Conservation (phyloP, 2,888 invertebrate genomes). For the Tupiocoris notatus region DNA sequence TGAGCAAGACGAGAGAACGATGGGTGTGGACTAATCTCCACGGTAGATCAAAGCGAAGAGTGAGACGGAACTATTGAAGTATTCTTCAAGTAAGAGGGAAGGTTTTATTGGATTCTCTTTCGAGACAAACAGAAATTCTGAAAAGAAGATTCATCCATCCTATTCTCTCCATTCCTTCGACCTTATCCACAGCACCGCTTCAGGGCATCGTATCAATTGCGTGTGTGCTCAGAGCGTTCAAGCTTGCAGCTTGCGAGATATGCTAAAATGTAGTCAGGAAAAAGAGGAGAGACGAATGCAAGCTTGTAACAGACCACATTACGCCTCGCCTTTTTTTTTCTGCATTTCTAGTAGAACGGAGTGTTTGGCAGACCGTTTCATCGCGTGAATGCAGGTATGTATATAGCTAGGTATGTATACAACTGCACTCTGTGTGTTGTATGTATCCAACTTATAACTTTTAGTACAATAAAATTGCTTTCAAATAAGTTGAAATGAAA, state of each 20-base stretch:
- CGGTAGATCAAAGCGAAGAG: slow-evolving; percentile 26
- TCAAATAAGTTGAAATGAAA: too few relatives aligned
- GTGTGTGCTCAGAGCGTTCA: not conserved
- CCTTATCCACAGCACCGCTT: not conserved
- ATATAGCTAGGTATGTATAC: too few relatives aligned
- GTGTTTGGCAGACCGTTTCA: too few relatives aligned
- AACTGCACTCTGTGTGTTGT: too few relatives aligned
- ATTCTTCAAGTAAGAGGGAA: slow-evolving; percentile 24
- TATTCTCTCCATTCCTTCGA: not conserved
- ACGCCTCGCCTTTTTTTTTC: too few relatives aligned
- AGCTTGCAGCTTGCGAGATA: not conserved
- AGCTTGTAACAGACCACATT: too few relatives aligned
- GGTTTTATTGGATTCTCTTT: slow-evolving; percentile 27
- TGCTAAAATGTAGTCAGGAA: not conserved
- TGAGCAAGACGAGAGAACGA: not conserved
- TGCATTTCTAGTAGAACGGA: too few relatives aligned
- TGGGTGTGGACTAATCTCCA: slow-evolving; percentile 32
- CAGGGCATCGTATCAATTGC: not conserved
- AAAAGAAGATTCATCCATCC: not conserved
- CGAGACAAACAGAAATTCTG: slow-evolving; percentile 17
- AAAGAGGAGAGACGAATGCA: too few relatives aligned
- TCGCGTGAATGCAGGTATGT: too few relatives aligned
- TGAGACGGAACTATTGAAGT: not conserved
- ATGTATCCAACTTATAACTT: too few relatives aligned
- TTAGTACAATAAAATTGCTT: too few relatives aligned